Conservation (phyloP, 2,113 vertebrate species). For the Diglossa brunneiventris region DNA sequence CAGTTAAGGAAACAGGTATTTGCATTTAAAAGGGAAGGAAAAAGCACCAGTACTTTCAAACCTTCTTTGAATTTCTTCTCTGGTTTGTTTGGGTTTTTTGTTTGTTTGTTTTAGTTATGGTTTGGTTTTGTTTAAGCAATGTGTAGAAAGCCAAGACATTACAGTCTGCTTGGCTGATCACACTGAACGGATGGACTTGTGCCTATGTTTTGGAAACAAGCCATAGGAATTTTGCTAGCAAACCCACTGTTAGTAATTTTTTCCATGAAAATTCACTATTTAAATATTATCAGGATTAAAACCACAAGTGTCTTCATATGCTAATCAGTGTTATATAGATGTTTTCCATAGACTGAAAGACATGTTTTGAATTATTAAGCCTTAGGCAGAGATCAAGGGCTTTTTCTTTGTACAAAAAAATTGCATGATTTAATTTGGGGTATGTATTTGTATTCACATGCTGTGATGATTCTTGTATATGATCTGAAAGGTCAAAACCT, state of each 20-base stretch:
- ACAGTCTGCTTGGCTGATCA: background rate
- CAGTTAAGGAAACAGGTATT: background rate
- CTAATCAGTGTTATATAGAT: background rate
- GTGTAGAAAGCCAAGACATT: background rate
- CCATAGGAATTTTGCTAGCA: slow-evolving; percentile 6
- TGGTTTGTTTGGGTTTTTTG: background rate
- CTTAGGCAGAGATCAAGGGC: background rate
- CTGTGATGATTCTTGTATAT: background rate
- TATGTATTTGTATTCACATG: background rate
- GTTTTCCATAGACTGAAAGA: background rate
- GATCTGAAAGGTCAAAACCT: background rate
- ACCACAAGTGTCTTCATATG: background rate
- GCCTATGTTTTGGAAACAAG: background rate
- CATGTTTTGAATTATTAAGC: background rate
- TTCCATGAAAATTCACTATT: background rate
- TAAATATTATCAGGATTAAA: background rate
- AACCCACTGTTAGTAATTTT: background rate
- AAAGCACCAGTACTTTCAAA: background rate
- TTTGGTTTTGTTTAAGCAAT: background rate
- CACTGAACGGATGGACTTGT: background rate
- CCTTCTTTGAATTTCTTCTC: background rate
- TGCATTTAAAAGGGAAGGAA: background rate
- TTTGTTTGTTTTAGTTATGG: background rate
- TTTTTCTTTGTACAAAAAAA: background rate
- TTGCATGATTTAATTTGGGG: background rate